Conservation (phyloP, 2,113 vertebrate species). For the Siniperca knerii region DNA sequence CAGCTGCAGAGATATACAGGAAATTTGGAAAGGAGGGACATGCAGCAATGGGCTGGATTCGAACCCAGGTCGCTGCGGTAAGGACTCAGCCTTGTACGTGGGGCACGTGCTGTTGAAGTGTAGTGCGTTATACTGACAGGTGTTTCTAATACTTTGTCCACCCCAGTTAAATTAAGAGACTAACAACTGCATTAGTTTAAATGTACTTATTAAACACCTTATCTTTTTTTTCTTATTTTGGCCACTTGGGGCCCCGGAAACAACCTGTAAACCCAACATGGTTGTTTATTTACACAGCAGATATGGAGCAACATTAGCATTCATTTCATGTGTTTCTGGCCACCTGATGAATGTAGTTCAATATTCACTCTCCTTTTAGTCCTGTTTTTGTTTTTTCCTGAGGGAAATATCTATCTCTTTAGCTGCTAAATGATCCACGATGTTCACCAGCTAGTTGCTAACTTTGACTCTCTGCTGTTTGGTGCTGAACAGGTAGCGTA, state of each 20-base stretch:
- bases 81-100: too few relatives aligned
- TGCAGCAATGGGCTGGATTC: too few relatives aligned
- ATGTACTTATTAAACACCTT: background rate
- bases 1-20: too few relatives aligned
- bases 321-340: too few relatives aligned
- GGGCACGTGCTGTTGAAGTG: background rate
- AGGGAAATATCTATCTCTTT: background rate
- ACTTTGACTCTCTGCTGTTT: too few relatives aligned
- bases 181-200: background rate
- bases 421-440: background rate
- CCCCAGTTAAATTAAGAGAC: background rate
- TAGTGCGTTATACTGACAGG: background rate
- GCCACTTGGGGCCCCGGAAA: background rate
- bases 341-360: background rate
- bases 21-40: too few relatives aligned
- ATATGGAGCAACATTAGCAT: background rate
- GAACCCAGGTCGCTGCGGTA: too few relatives aligned
- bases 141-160: background rate
- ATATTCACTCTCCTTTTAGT: background rate
- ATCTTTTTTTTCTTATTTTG: background rate
- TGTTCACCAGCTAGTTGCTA: too few relatives aligned
- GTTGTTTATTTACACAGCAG: background rate
- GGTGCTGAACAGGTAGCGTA: too few relatives aligned
- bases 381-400: background rate
- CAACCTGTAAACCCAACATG: background rate